Conservation (phyloP, 2,888 invertebrate species). For the Nebria brevicollis region DNA sequence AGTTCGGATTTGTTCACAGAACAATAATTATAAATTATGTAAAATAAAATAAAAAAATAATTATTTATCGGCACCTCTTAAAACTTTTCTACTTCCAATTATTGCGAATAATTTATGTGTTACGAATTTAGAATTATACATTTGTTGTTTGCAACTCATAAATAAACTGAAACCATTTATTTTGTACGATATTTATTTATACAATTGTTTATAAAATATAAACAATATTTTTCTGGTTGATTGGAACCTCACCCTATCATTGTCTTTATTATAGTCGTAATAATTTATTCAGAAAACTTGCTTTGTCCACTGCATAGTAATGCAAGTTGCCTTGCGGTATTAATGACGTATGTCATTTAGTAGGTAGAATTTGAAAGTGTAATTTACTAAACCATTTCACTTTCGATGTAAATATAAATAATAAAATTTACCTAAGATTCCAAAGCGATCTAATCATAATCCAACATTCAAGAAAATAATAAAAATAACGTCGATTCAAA, state of each 20-base stretch:
- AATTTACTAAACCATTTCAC: constrained; percentile 21
- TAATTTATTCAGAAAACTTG: constrained; percentile 27
- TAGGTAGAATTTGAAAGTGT: constrained; percentile 25
- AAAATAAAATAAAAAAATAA: not conserved
- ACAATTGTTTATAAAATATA: not conserved
- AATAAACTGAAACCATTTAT: too few relatives aligned
- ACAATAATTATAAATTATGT: constrained; percentile 2
- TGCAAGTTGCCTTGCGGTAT: constrained; percentile 12
- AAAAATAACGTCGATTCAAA: too few relatives aligned
- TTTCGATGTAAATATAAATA: constrained; percentile 10
- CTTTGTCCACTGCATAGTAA: constrained; percentile 16
- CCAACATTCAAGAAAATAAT: too few relatives aligned
- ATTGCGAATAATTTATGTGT: not conserved
- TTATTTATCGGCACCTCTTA: not conserved
- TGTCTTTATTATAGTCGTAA: not conserved
- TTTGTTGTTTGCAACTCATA: too few relatives aligned
- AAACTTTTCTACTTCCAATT: not conserved
- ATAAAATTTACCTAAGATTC: not conserved
- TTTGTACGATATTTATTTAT: too few relatives aligned
- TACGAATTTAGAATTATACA: too few relatives aligned
- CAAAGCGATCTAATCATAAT: not conserved
- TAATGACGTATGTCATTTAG: constrained; percentile 24
- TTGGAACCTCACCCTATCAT: constrained; percentile 24
- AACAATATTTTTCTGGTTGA: constrained; percentile 17
- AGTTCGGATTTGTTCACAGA: constrained; percentile 2